Base-by-base conservation (phyloP, 92 coral and sea anemone genomes). In the Epizoanthus fatuus region DNA sequence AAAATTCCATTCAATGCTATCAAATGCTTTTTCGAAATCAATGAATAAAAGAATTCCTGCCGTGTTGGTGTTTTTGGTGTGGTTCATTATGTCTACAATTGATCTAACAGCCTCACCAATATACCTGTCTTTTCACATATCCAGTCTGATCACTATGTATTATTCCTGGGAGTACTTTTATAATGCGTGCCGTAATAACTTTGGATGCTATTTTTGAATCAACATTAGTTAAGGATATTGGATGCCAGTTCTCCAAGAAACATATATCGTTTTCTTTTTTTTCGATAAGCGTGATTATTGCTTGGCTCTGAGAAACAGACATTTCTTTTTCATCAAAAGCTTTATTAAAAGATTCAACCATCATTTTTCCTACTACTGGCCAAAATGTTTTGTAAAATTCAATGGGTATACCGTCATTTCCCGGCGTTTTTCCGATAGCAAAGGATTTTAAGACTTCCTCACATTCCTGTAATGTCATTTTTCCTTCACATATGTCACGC, bases 401-500 rank as follows among this genome's bases (percentile, higher is more conserved):
- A 52, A 52, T 52, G 9, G 56, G 7, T 7, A 52, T 52, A 7
- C 56, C 56, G 6, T 52, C 56, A 52, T 52, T 52, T 7, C 56
- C 56, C 1, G 6, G 56, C 6, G 56, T 52, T 52, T 52, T 52
- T 8, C 56, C 56, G 14, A 52, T 52, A 1, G 56, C 56, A 52
- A 52, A 37, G 6, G 13, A 71, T 45, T n/a, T 45, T 4, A 72
- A 44, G 56, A 44, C 37, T 1, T 72, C 56, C 14, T 47, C 32
- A n/a, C 59, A 53, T 29, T 53, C 63, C 1, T 52, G 63, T 8
- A 25, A n/a, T 15, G 65, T 74, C 4, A 74, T 51, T 74, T 19
- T 74, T 5, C 47, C 80, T 74, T 74, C 80, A 74, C 49, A 25
- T 11, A 25, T 11, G 37, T 74, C 59, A 11, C 17, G 15, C 64